Evolutionary conservation across 1,140 invertebrate species (phyloP), one percentile per base, ranked within the genome.

Genomic region (Nebria ingens): DNA sequence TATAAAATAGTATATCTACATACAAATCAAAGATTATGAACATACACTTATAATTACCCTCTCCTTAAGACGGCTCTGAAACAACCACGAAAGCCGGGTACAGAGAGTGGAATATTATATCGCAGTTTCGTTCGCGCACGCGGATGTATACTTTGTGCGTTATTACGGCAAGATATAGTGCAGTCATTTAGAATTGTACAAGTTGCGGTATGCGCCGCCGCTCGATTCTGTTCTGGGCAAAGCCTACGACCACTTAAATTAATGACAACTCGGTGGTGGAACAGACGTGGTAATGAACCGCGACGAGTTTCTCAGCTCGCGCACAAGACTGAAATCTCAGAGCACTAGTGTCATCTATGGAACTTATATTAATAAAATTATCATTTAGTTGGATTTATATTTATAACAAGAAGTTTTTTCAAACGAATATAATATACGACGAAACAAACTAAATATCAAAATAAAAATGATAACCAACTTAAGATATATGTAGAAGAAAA

Each of bases 171-270:
- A 45, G 40, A 45, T 45, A 17, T 45, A 45, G 40, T 45, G 40
- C 40, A 45, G 40, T 17, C 40, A 45, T 45, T 45, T 45, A 45
- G 40, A 45, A 45, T 45, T 6, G 40, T 17, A 45, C 40, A 45
- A 45, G 40, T 45, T 12, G 17, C 25, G 25, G 4, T 6, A 13
- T 17, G 40, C 25, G 25, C 25, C 6, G 25, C 25, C n/a, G 15
- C 40, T 45, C 9, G 9, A 17, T 9, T 45, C 3, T 11, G 15
- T 17, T 9, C 40, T 4, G 40, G 17, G 40, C 6, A 17, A 45
- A 45, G 40, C 40, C 40, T 45, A 45, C n/a, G n/a, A n/a, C 40
- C 40, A 45, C 40, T 45, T 45, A 45, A 45, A 45, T 45, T 45
- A 45, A 45, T 45, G 40, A 45, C 40, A 17, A 45, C 6, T 6